Conservation (phyloP, 53 echinoderm and acorn worm species). For the Stichopus horrens region DNA sequence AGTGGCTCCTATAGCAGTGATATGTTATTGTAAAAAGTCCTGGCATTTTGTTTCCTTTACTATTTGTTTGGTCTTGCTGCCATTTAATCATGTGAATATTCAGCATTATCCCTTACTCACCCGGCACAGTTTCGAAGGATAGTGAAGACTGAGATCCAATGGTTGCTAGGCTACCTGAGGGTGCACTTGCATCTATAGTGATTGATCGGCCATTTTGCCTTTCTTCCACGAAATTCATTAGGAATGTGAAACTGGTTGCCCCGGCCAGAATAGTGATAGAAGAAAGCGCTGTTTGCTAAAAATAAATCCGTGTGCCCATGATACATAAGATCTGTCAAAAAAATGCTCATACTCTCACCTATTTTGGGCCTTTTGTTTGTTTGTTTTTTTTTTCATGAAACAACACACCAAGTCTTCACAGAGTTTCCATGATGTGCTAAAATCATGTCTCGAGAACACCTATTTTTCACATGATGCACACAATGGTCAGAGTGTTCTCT, state of each 20-base stretch:
- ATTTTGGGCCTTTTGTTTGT: no score
- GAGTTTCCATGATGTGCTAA: no score
- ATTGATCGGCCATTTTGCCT: neutral
- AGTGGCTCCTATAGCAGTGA: no score
- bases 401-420: no score
- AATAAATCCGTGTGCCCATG: slow-evolving; percentile 7
- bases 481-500: no score
- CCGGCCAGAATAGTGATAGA: slow-evolving; percentile 12
- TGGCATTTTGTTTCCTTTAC: no score
- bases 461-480: no score
- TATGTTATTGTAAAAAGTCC: no score
- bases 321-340: neutral
- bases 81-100: neutral
- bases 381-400: no score
- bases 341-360: no score
- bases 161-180: neutral
- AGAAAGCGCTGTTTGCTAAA: neutral
- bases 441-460: no score
- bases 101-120: neutral
- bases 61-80: neutral
- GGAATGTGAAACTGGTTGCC: neutral
- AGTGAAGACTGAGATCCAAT: neutral
- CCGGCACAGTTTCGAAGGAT: neutral
- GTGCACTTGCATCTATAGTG: neutral
- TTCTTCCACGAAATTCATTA: neutral